Conservation (phyloP, 2,113 vertebrate species). For the Tretioscincus oriximinensis region DNA sequence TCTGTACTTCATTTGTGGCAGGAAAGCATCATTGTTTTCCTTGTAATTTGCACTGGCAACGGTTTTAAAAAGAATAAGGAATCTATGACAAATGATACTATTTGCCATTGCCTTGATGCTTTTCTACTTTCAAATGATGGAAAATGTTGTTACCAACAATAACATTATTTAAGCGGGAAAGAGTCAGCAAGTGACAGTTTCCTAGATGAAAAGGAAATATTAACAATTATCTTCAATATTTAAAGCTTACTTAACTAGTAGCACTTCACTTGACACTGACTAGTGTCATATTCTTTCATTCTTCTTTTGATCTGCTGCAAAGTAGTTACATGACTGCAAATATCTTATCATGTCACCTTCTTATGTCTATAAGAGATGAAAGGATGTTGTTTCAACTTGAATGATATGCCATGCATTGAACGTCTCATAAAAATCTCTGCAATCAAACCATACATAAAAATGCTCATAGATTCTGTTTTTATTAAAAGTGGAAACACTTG, state of each 20-base stretch:
- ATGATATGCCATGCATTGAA: constrained; percentile 63
- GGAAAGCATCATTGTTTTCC: constrained; percentile 49
- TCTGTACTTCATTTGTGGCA: constrained; percentile 37
- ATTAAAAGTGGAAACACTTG: not conserved
- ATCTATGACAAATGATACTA: constrained; percentile 51
- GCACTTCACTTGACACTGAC: constrained; percentile 74
- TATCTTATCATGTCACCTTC: constrained; percentile 76
- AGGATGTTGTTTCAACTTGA: constrained; percentile 69
- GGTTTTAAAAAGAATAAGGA: constrained; percentile 40
- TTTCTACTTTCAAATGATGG: constrained; percentile 59
- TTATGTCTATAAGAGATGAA: constrained; percentile 71
- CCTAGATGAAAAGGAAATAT: constrained; percentile 84
- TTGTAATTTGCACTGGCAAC: constrained; percentile 44
- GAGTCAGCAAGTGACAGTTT: constrained; percentile 72
- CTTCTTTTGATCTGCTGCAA: constrained; percentile 79
- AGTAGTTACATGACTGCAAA: constrained; percentile 77
- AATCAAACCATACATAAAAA: constrained; percentile 48
- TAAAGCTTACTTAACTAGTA: constrained; percentile 80
- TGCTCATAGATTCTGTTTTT: not conserved
- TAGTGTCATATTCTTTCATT: constrained; percentile 77
- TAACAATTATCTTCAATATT: constrained; percentile 81
- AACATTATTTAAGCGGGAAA: constrained; percentile 50
- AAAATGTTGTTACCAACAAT: constrained; percentile 71
- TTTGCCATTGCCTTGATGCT: constrained; percentile 54
- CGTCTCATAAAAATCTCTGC: constrained; percentile 52